phyloP scores from a whole-genome alignment of 2,113 vertebrate species.

The Pituophis catenifer region DNA sequence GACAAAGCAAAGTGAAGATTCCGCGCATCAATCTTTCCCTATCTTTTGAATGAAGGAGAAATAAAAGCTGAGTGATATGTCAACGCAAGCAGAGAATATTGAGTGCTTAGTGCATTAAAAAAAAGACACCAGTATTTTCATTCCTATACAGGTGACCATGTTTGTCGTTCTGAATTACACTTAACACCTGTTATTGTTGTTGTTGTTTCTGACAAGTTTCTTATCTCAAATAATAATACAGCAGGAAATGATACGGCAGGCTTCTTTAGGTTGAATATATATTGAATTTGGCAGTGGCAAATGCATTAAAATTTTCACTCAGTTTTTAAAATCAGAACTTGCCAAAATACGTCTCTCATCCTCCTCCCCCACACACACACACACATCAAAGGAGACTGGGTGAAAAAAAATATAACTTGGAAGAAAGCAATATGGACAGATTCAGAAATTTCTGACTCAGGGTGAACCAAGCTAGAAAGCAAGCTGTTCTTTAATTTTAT shows the following conservation, averaged over 20 bases:
- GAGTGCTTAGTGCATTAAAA: background rate
- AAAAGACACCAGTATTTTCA: background rate
- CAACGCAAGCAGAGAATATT: background rate
- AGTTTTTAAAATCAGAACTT: background rate
- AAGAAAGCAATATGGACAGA: background rate
- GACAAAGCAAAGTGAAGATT: background rate
- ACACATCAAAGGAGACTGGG: background rate
- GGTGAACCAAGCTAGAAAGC: background rate
- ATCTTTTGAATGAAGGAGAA: background rate
- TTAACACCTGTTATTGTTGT: background rate
- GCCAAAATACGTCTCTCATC: background rate
- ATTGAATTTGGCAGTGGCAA: background rate
- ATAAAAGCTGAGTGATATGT: background rate
- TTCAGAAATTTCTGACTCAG: background rate
- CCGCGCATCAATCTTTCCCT: background rate
- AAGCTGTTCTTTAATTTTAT: background rate
- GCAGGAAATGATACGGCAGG: background rate
- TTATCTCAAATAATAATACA: background rate
- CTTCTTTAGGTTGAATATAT: background rate
- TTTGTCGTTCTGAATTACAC: background rate
- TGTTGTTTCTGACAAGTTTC: background rate
- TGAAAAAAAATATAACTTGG: background rate
- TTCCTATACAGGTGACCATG: background rate
- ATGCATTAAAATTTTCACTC: background rate
- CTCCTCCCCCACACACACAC: background rate